Conservation (phyloP, 1,140 invertebrate species). For the Brachionus sp. region DNA sequence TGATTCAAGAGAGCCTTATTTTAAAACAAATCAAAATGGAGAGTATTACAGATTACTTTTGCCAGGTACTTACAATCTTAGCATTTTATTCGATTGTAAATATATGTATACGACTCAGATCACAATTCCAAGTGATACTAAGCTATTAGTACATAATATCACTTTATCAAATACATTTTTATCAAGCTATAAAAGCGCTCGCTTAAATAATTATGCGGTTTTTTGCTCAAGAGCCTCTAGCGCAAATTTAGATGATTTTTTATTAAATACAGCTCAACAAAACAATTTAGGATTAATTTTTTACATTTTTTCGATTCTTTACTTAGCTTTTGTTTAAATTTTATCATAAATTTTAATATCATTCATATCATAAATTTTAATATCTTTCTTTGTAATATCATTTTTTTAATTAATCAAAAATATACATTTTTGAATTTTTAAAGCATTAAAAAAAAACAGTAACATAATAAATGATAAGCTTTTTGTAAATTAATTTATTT, state of each 20-base stretch:
- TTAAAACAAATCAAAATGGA: conserved; percentile 38
- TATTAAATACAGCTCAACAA: not conserved
- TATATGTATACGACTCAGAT: not conserved
- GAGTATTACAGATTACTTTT: conserved; percentile 27
- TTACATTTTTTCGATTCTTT: not conserved
- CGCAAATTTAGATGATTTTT: not conserved
- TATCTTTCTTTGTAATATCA: no score
- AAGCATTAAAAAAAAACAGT: no score
- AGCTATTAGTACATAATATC: not conserved
- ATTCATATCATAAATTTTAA: no score
- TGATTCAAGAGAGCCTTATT: conserved; percentile 7
- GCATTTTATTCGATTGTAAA: not conserved
- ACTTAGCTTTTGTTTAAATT: not conserved
- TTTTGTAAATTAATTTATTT: no score
- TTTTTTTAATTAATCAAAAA: no score
- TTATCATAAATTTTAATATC: no score
- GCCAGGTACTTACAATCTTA: conserved; percentile 27
- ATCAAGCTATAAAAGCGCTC: not conserved
- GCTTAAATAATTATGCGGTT: not conserved
- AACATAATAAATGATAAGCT: no score
- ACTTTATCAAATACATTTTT: not conserved
- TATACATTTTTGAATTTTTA: no score
- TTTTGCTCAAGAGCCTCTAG: not conserved
- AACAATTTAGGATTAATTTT: not conserved
- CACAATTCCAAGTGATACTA: not conserved